Conservation (phyloP, 1,140 invertebrate species). For the Dryas iulia region DNA sequence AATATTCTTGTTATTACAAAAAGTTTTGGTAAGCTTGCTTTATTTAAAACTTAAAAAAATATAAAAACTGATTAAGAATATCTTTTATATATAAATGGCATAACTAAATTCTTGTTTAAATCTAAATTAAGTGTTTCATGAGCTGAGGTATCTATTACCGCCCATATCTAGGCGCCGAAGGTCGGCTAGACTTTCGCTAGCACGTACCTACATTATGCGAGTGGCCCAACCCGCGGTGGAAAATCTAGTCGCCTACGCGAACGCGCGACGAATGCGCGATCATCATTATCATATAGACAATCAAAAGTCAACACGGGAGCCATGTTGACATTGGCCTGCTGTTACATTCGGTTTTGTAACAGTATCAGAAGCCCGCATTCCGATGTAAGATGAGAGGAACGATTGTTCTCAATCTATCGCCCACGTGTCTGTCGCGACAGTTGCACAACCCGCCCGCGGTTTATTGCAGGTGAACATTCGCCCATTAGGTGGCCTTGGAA, state of each 20-base stretch:
- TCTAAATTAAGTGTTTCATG: constrained; percentile 47
- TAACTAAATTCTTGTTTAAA: constrained; percentile 20
- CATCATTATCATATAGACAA: constrained; percentile 64
- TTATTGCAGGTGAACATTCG: constrained; percentile 61
- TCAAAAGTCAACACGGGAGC: constrained; percentile 60
- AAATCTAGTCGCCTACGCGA: constrained; percentile 71
- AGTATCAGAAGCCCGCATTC: constrained; percentile 68
- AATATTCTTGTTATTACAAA: too few species aligned
- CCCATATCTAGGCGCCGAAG: constrained; percentile 73
- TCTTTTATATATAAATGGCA: neutral
- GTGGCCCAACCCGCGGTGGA: constrained; percentile 56
- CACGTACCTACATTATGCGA: constrained; percentile 49
- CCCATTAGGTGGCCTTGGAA: constrained; percentile 49
- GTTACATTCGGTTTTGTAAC: constrained; percentile 70
- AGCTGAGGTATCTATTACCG: constrained; percentile 56
- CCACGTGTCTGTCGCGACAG: constrained; percentile 56
- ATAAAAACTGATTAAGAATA: too few species aligned
- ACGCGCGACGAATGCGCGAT: constrained; percentile 44
- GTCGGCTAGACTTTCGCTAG: constrained; percentile 74
- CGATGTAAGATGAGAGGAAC: constrained; percentile 53
- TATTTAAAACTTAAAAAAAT: neutral
- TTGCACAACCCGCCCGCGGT: constrained; percentile 57
- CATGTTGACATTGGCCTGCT: constrained; percentile 72
- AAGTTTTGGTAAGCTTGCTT: too few species aligned
- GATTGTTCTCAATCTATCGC: constrained; percentile 68